A percentile compares a stretch with the other conserved stretches of the same genome.
Conservation (phyloP, 2,797 vertebrate species). For the Glossophaga mutica region DNA sequence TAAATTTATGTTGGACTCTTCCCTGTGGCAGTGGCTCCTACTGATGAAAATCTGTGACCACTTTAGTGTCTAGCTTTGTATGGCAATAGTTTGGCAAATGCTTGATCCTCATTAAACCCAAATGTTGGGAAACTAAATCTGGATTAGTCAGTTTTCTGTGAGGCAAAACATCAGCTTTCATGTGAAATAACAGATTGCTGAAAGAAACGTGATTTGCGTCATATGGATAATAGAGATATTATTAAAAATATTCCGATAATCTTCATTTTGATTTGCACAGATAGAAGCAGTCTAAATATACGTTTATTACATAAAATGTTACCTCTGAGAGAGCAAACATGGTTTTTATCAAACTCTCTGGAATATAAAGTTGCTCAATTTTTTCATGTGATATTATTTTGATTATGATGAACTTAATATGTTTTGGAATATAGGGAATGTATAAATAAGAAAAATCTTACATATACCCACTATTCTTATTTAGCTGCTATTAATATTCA, state of each 20-base stretch:
- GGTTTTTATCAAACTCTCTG: neutral
- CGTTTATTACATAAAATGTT: neutral
- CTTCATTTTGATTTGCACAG: neutral
- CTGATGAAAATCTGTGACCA: neutral
- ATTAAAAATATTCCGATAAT: neutral
- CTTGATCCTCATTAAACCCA: neutral
- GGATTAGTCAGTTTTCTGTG: neutral
- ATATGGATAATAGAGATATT: neutral
- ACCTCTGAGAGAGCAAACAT: neutral
- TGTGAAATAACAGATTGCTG: neutral
- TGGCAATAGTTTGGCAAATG: neutral
- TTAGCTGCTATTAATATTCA: neutral
- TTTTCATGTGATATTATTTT: neutral
- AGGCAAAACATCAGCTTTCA: neutral
- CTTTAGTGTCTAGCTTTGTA: neutral
- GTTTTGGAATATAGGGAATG: neutral
- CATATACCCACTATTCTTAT: neutral
- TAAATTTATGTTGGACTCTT: neutral
- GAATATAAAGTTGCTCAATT: neutral
- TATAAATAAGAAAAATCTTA: neutral
- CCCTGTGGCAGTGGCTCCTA: neutral
- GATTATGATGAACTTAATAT: neutral
- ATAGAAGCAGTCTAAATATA: neutral
- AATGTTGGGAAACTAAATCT: neutral
- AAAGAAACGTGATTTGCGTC: neutral